Evolutionary conservation across 2,113 vertebrate species (phyloP).

Genomic region (Vanacampus margaritifer): DNA sequence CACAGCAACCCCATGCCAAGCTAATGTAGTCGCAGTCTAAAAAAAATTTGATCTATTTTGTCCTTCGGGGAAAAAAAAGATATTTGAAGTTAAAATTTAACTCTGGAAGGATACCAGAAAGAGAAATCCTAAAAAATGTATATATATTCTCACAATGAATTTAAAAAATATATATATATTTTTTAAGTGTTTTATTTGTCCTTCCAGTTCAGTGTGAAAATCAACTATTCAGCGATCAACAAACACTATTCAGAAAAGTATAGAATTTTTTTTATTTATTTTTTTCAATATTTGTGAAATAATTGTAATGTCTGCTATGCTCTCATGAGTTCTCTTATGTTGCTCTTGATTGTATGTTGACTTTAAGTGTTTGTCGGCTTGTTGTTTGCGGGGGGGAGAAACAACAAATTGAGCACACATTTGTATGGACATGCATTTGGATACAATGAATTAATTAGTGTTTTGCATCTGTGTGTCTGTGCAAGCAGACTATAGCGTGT

Average conservation of each 20-base stretch:
- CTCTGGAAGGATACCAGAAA: too few species aligned
- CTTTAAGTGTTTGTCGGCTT: background rate
- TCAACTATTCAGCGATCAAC: too few species aligned
- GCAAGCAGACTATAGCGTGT: conserved; percentile 13
- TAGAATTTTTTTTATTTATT: background rate
- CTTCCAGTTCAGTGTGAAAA: background rate
- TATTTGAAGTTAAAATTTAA: too few species aligned
- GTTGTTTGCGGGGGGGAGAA: conserved; percentile 9
- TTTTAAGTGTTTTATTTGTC: too few species aligned
- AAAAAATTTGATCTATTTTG: too few species aligned
- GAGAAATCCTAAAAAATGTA: too few species aligned
- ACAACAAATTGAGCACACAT: conserved; percentile 24
- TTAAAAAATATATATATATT: too few species aligned
- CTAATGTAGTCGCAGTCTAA: background rate
- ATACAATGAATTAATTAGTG: background rate
- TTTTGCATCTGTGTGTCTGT: conserved; percentile 34
- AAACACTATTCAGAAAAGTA: too few species aligned
- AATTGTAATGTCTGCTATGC: too few species aligned
- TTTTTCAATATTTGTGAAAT: background rate
- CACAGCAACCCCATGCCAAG: conserved; percentile 23
- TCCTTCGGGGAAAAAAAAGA: too few species aligned
- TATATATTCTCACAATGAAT: too few species aligned
- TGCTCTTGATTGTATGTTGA: background rate
- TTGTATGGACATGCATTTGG: conserved; percentile 25
- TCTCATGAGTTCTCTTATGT: background rate